Conservation (phyloP, 2,888 invertebrate species). For the Octonoba sinensis region DNA sequence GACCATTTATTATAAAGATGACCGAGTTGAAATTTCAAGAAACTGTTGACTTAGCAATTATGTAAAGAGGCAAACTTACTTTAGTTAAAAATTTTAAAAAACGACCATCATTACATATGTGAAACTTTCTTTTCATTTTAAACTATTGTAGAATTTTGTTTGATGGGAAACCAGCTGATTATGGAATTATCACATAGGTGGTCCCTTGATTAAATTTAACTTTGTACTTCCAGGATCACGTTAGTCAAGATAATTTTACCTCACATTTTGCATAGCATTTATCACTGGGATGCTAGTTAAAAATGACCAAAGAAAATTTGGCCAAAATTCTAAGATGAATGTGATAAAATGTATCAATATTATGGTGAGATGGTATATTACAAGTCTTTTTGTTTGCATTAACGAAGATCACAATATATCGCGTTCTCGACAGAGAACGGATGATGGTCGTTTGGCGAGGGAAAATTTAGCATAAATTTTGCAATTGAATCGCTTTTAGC, state of each 20-base stretch:
- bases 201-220: constrained; percentile 37
- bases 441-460: constrained; percentile 53
- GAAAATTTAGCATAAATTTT: constrained; percentile 14
- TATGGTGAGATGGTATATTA: constrained; percentile 30
- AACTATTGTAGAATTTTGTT: constrained; percentile 16
- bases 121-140: background rate
- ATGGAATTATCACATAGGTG: constrained; percentile 48
- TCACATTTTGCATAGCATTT: constrained; percentile 22
- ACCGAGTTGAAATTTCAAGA: background rate
- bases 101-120: constrained; percentile 38
- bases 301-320: constrained; percentile 18
- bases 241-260: constrained; percentile 20
- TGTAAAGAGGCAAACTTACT: constrained; percentile 29
- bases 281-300: constrained; percentile 28
- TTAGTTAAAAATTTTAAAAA: constrained; percentile 24
- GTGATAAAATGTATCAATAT: constrained; percentile 19
- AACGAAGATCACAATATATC: constrained; percentile 15
- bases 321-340: constrained; percentile 19
- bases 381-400: constrained; percentile 2
- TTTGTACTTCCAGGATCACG: constrained; percentile 49
- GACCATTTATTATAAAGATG: background rate
- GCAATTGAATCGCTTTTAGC: constrained; percentile 32
- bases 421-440: background rate
- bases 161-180: constrained; percentile 8
- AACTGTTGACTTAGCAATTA: background rate